A percentile compares a stretch with the other conserved stretches of the same genome.
Conservation (phyloP, 2,888 invertebrate species). For the Nebria salina region DNA sequence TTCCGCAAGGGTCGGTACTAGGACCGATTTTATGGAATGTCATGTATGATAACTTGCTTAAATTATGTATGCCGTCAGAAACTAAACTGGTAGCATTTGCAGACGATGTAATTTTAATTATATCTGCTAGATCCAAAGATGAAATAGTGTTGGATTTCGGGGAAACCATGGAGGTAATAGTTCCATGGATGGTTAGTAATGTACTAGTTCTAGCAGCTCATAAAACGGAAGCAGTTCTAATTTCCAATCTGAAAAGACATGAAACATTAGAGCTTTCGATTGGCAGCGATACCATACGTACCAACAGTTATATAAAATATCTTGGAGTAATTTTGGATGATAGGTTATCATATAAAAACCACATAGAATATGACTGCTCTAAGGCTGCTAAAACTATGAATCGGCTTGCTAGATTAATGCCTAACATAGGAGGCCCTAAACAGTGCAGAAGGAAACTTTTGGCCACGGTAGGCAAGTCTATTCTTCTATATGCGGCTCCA, state of each 20-base stretch:
- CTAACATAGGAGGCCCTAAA: conserved; percentile 10
- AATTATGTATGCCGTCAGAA: conserved; percentile 23
- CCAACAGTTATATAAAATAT: conserved; percentile 3
- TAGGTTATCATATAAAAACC: not conserved
- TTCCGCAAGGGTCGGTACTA: conserved; percentile 48
- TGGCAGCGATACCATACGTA: not conserved
- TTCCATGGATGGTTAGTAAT: conserved; percentile 24
- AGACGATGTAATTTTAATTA: conserved; percentile 20
- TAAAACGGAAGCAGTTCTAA: conserved; percentile 45
- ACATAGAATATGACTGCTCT: conserved; percentile 5
- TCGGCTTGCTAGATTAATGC: conserved; percentile 17
- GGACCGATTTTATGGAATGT: conserved; percentile 46
- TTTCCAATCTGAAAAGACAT: no score
- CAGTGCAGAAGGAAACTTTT: conserved; percentile 4
- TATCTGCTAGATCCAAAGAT: conserved; percentile 9
- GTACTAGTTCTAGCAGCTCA: conserved; percentile 20
- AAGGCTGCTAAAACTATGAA: not conserved
- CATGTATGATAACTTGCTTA: conserved; percentile 41
- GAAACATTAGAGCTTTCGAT: no score
- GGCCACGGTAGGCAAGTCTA: no score
- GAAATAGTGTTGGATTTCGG: conserved; percentile 15
- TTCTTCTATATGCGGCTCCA: conserved; percentile 6
- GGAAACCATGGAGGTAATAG: not conserved
- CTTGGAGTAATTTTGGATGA: conserved; percentile 8
- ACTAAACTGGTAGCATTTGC: conserved; percentile 21